Percentiles rank a stretch among this genome's conserved stretches.
Evolutionary conservation across 2,797 vertebrate genomes (phyloP).

Genomic region (Pelobates cultripes): DNA sequence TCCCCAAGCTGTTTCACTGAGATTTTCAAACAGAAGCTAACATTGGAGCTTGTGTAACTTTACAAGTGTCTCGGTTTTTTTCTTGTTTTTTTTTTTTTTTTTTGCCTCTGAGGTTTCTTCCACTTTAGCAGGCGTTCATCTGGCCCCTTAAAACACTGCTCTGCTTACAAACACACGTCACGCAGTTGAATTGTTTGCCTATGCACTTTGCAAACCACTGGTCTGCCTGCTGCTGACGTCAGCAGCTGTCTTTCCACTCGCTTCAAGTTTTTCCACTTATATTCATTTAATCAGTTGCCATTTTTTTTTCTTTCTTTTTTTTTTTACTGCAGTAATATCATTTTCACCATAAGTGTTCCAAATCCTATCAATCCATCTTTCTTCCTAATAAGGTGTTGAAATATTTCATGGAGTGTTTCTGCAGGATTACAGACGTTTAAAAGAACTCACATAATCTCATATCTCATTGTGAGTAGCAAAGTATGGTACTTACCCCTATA

Average conservation of each 20-base stretch:
- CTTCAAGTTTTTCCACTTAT: constrained; percentile 28
- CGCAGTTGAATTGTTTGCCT: constrained; percentile 40
- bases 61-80: constrained; percentile 32
- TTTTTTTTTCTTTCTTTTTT: not conserved
- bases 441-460: too few relatives aligned
- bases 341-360: not conserved
- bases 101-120: constrained; percentile 24
- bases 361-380: not conserved
- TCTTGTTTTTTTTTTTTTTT: constrained; percentile 22
- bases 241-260: constrained; percentile 31
- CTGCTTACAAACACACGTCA: constrained; percentile 43
- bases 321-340: not conserved
- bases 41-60: constrained; percentile 37
- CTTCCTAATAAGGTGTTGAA: not conserved
- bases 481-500: too few relatives aligned
- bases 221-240: constrained; percentile 37
- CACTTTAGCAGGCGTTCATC: constrained; percentile 45
- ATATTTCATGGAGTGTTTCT: not conserved
- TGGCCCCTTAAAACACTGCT: constrained; percentile 39
- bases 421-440: not conserved
- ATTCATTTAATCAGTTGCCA: constrained; percentile 9
- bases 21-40: constrained; percentile 9
- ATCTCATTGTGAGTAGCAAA: too few relatives aligned
- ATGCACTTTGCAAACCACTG: constrained; percentile 36
- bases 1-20: constrained; percentile 26